These are phyloP conservation scores for Ladona fulva DNA, from an alignment of 1,140 invertebrate genomes.

Conservation along the genomic window DNA sequence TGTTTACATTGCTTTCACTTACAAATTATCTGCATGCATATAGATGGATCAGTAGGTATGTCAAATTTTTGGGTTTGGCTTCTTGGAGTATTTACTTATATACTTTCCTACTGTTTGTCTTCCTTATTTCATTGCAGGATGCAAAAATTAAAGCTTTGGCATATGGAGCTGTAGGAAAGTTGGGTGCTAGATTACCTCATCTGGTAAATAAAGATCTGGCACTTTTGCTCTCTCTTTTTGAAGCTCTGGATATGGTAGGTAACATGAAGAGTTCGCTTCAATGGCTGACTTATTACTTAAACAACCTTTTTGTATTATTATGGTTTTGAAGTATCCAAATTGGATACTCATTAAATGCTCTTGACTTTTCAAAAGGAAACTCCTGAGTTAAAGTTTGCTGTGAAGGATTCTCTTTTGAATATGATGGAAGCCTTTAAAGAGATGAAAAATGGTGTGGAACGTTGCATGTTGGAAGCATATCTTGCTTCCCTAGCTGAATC, in stretches of 20 bases:
- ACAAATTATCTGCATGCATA: neutral
- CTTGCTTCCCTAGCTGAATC: neutral
- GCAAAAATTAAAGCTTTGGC: conserved; percentile 55
- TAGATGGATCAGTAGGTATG: neutral
- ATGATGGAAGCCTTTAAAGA: neutral
- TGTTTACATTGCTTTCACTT: conserved; percentile 26
- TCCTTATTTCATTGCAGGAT: conserved; percentile 29
- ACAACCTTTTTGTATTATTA: too few species aligned
- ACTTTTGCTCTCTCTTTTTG: conserved; percentile 55
- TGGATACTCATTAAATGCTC: too few species aligned
- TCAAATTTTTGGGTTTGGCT: neutral
- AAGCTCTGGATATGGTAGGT: conserved; percentile 39
- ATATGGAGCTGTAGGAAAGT: conserved; percentile 64
- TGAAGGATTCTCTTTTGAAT: neutral
- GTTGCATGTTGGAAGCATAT: neutral
- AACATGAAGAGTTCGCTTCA: neutral
- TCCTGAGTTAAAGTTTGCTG: neutral
- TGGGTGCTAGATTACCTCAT: conserved; percentile 56
- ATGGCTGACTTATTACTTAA: too few species aligned
- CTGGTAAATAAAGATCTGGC: conserved; percentile 57
- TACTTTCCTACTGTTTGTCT: neutral
- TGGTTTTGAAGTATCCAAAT: too few species aligned
- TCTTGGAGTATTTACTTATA: neutral
- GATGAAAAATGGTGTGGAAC: neutral
- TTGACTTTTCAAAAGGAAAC: neutral